Conservation (phyloP, 2,113 vertebrate genomes). For the Clarias batrachus region DNA sequence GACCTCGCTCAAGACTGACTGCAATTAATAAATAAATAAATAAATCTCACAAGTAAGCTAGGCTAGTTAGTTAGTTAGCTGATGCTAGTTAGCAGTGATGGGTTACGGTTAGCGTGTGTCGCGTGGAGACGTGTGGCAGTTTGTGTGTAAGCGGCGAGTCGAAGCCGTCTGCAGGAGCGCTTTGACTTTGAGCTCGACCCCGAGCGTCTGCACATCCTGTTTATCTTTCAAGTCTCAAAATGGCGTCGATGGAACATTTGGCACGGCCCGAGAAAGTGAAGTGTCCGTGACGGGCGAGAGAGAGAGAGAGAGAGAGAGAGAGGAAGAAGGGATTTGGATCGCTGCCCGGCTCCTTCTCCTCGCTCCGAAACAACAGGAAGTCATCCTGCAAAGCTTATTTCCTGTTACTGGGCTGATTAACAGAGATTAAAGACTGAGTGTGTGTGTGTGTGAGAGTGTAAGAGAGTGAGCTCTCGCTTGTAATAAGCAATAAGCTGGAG, state of each 20-base stretch:
- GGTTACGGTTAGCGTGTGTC: not conserved
- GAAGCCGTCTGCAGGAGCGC: not conserved
- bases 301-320: not conserved
- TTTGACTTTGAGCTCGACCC: constrained; percentile 10
- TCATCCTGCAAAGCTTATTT: constrained; percentile 37
- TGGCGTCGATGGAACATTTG: not conserved
- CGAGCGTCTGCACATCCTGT: constrained; percentile 25
- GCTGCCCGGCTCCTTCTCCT: not conserved
- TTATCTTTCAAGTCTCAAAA: constrained; percentile 20
- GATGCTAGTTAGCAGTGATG: not conserved
- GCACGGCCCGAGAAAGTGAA: not conserved
- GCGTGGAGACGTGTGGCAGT: not conserved
- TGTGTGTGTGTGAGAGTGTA: not conserved
- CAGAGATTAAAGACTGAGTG: not conserved
- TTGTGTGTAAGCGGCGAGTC: not conserved
- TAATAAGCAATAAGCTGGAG: not conserved
- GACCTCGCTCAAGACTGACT: not conserved
- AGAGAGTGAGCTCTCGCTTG: not conserved
- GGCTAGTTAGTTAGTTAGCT: not conserved
- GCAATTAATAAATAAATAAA: not conserved
- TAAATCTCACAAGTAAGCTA: not conserved
- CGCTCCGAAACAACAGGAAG: constrained; percentile 48
- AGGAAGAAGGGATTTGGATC: constrained; percentile 26
- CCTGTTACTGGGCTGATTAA: constrained; percentile 27
- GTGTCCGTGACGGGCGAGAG: not conserved